These are phyloP conservation scores for Mustela nigripes DNA, from an alignment of 2,113 vertebrate genomes.

Conservation along the genomic window DNA sequence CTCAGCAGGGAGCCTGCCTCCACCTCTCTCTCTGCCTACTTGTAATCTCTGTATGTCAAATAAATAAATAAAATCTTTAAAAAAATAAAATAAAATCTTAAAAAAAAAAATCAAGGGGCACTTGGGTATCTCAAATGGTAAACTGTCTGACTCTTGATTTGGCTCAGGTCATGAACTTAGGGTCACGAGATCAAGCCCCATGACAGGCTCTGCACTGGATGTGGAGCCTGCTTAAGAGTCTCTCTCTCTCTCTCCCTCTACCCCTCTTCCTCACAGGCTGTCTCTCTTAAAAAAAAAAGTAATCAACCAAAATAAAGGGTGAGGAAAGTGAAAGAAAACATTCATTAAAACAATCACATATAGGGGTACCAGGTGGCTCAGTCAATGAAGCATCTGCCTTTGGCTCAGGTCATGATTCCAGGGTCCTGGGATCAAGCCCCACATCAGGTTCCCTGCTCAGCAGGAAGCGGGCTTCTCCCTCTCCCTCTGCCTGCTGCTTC, in stretches of 20 bases:
- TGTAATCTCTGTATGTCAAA: no score
- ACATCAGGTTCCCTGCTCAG: no score
- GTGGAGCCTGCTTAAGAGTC: background rate
- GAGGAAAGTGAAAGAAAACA: background rate
- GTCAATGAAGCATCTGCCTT: background rate
- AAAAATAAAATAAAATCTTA: background rate
- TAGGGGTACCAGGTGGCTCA: background rate
- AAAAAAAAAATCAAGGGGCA: background rate
- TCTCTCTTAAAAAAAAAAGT: background rate
- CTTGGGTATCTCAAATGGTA: background rate
- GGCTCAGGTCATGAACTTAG: background rate
- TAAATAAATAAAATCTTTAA: no score
- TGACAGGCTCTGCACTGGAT: accelerated
- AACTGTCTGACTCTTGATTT: background rate
- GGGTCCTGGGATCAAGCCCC: no score
- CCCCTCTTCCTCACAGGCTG: background rate
- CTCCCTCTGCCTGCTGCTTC: no score
- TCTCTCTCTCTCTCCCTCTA: background rate
- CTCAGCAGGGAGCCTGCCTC: no score
- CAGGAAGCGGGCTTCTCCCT: no score
- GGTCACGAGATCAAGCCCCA: background rate
- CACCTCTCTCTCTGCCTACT: no score
- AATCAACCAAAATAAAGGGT: background rate
- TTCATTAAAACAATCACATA: background rate
- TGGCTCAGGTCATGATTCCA: background rate